These are phyloP conservation scores for Thermophis baileyi DNA, from an alignment of 2,113 vertebrate genomes.

Conservation along the genomic window DNA sequence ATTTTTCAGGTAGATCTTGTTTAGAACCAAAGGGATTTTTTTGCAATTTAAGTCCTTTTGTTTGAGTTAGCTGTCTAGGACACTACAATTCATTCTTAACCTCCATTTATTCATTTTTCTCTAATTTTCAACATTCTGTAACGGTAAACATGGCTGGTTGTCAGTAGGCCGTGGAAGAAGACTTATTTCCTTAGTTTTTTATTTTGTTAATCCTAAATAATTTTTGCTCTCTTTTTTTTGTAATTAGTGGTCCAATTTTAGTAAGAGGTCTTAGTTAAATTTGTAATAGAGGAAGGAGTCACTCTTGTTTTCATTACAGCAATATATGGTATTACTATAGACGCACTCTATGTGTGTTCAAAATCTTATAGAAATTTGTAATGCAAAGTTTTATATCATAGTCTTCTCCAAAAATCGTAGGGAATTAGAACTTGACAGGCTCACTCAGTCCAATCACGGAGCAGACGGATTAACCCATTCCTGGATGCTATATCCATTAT, in stretches of 20 bases:
- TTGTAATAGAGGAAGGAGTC: background rate
- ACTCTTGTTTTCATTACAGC: background rate
- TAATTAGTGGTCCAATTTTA: background rate
- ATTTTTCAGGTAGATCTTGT: background rate
- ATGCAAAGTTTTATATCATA: background rate
- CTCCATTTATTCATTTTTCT: too few species aligned
- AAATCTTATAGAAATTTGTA: background rate
- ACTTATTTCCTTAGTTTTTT: background rate
- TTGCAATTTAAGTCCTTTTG: background rate
- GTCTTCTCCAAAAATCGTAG: too few species aligned
- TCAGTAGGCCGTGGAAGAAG: background rate
- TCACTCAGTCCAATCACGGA: too few species aligned
- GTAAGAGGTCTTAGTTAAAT: background rate
- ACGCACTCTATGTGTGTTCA: background rate
- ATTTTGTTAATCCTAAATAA: background rate
- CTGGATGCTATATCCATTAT: too few species aligned
- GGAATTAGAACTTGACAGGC: too few species aligned
- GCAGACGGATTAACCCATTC: too few species aligned
- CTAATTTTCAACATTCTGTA: background rate
- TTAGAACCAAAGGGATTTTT: background rate
- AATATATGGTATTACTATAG: background rate
- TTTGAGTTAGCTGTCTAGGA: background rate
- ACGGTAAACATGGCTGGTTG: too few species aligned
- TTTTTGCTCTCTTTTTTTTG: background rate
- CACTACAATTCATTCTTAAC: background rate